Conservation (phyloP, 2,888 invertebrate species). For the Eupeodes latifasciatus region DNA sequence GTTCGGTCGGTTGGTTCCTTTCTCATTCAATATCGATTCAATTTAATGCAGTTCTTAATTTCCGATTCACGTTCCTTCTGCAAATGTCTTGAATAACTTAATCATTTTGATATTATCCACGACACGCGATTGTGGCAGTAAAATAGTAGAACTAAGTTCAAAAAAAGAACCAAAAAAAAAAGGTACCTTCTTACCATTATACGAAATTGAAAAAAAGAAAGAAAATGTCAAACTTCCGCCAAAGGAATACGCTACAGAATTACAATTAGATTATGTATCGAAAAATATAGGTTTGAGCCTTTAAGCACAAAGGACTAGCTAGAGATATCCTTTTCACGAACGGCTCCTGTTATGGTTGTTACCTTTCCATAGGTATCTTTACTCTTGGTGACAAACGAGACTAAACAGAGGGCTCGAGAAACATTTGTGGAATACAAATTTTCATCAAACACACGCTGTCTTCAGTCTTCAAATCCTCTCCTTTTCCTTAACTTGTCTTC, state of each 20-base stretch:
- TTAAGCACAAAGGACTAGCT: slow-evolving; percentile 18
- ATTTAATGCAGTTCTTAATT: slow-evolving; percentile 60
- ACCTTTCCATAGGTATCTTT: neutral
- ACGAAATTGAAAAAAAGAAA: neutral
- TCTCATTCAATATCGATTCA: slow-evolving; percentile 45
- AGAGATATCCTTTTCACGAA: slow-evolving; percentile 49
- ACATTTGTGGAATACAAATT: slow-evolving; percentile 69
- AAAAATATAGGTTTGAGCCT: slow-evolving; percentile 37
- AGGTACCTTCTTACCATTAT: neutral
- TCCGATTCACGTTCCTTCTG: slow-evolving; percentile 58
- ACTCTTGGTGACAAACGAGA: slow-evolving; percentile 24
- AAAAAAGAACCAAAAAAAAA: neutral
- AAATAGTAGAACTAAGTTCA: neutral
- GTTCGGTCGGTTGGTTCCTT: neutral
- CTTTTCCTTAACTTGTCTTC: too few relatives aligned
- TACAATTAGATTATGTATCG: slow-evolving; percentile 65
- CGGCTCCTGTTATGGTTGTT: slow-evolving; percentile 30
- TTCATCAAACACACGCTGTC: neutral
- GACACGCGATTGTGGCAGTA: slow-evolving; percentile 28
- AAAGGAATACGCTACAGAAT: slow-evolving; percentile 63
- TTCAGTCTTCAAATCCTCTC: too few relatives aligned
- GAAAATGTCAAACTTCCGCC: slow-evolving; percentile 53
- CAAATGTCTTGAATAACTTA: slow-evolving; percentile 69
- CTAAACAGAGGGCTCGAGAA: slow-evolving; percentile 39
- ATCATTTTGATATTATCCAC: slow-evolving; percentile 65